A percentile compares a stretch with the other conserved stretches of the same genome.
These are phyloP conservation scores for Caenorhabditis sp. DNA, from an alignment of 2,888 invertebrate species.

Conservation along the genomic window DNA sequence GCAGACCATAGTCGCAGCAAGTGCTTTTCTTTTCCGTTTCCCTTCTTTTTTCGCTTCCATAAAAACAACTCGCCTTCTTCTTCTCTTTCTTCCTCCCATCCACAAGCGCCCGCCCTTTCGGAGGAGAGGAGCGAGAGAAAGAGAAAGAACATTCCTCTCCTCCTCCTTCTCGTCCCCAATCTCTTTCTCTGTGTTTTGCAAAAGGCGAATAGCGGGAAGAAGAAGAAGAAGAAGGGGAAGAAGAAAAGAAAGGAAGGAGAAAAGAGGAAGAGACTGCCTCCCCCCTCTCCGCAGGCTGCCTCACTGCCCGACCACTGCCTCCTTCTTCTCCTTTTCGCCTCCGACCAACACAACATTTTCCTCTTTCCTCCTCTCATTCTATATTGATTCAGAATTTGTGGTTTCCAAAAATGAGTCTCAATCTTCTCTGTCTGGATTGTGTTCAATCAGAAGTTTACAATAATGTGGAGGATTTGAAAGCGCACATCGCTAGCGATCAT, in stretches of 20 bases:
- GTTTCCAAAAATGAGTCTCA: neutral
- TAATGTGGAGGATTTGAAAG: conserved; percentile 55
- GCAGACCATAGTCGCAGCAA: too few relatives aligned
- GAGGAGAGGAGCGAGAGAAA: conserved; percentile 8
- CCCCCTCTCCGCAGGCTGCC: conserved; percentile 4
- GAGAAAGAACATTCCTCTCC: conserved; percentile 5
- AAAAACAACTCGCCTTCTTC: too few relatives aligned
- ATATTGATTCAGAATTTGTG: too few relatives aligned
- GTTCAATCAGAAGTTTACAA: conserved; percentile 14
- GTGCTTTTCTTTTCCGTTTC: too few relatives aligned
- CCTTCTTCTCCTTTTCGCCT: conserved; percentile 29
- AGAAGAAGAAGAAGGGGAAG: conserved; percentile 22
- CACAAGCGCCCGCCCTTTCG: conserved; percentile 1
- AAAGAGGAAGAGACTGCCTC: conserved; percentile 41
- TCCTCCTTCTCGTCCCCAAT: conserved; percentile 6
- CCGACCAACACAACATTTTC: conserved; percentile 7
- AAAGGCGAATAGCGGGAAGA: conserved; percentile 1
- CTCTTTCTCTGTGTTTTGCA: conserved; percentile 8
- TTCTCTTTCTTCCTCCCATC: conserved; percentile 26
- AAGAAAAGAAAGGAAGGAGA: conserved; percentile 32
- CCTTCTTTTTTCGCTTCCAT: too few relatives aligned
- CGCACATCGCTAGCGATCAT: conserved; percentile 60
- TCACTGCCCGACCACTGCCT: conserved; percentile 23
- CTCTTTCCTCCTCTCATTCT: too few relatives aligned
- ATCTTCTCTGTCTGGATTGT: conserved; percentile 35